These are phyloP conservation scores for Harmothoe impar DNA, from an alignment of 2,888 invertebrate species.

Conservation along the genomic window DNA sequence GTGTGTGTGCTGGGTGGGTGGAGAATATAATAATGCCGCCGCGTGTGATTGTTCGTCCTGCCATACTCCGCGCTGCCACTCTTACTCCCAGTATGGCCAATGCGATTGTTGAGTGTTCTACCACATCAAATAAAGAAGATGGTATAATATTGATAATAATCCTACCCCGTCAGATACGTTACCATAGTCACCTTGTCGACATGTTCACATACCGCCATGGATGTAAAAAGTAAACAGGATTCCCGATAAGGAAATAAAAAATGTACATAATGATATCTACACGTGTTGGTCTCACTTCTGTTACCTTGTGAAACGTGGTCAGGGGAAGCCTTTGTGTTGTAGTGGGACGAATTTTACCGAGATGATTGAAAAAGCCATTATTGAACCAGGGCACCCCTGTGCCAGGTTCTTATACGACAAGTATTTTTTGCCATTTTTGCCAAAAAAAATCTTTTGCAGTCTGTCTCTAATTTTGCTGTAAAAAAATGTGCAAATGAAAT, in stretches of 20 bases:
- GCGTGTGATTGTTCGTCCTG: background rate
- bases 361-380: no score
- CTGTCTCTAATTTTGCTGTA: no score
- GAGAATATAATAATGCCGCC: background rate
- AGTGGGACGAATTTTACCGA: no score
- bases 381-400: no score
- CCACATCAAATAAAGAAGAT: background rate
- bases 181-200: slow-evolving; percentile 58
- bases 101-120: slow-evolving; percentile 50
- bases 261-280: slow-evolving; percentile 34
- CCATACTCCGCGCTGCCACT: background rate
- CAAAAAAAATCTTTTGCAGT: no score
- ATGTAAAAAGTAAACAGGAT: slow-evolving; percentile 15
- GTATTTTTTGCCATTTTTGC: no score
- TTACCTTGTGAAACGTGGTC: no score
- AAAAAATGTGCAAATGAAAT: no score
- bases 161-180: slow-evolving; percentile 38
- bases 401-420: no score
- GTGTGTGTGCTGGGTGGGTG: background rate
- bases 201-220: slow-evolving; percentile 47
- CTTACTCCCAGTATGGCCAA: background rate
- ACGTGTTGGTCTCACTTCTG: background rate
- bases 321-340: no score
- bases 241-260: slow-evolving; percentile 52
- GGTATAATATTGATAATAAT: slow-evolving; percentile 7